Percentiles rank a stretch among this genome's conserved stretches.
Evolutionary conservation across 2,888 invertebrate genomes (phyloP).

Genomic region (Pammene fasciana): DNA sequence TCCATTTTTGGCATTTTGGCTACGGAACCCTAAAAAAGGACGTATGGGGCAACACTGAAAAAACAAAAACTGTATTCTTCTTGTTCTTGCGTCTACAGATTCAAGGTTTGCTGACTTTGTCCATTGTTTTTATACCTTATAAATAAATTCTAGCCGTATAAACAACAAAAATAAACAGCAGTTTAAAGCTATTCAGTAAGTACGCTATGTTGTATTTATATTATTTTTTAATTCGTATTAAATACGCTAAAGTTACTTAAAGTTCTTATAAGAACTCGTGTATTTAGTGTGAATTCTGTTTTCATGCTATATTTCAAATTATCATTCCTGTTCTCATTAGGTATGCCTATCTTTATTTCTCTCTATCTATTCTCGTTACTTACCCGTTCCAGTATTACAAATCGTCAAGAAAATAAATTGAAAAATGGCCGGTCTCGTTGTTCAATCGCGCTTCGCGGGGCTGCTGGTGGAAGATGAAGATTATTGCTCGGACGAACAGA

Average conservation of each 20-base stretch:
- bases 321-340: background rate
- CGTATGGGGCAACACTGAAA: conserved; percentile 9
- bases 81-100: conserved; percentile 7
- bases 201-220: background rate
- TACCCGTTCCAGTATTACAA: conserved; percentile 1
- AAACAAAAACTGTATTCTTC: background rate
- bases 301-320: background rate
- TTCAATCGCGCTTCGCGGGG: conserved; percentile 89
- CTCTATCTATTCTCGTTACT: too few relatives aligned
- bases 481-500: conserved; percentile 61
- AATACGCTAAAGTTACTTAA: background rate
- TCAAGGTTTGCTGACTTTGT: conserved; percentile 7
- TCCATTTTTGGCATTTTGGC: too few relatives aligned
- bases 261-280: conserved; percentile 23
- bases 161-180: background rate
- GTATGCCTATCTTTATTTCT: background rate
- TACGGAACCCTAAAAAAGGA: too few relatives aligned
- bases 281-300: conserved; percentile 2
- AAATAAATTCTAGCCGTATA: conserved; percentile 16
- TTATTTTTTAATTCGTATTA: background rate
- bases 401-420: conserved; percentile 30
- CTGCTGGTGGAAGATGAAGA: conserved; percentile 90
- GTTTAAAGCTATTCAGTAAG: conserved; percentile 7
- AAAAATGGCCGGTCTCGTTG: conserved; percentile 85
- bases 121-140: conserved; percentile 18